Percentiles rank a stretch among this genome's conserved stretches.
These are phyloP conservation scores for Apeltes quadracus DNA, from an alignment of 2,113 vertebrate species.

Conservation along the genomic window DNA sequence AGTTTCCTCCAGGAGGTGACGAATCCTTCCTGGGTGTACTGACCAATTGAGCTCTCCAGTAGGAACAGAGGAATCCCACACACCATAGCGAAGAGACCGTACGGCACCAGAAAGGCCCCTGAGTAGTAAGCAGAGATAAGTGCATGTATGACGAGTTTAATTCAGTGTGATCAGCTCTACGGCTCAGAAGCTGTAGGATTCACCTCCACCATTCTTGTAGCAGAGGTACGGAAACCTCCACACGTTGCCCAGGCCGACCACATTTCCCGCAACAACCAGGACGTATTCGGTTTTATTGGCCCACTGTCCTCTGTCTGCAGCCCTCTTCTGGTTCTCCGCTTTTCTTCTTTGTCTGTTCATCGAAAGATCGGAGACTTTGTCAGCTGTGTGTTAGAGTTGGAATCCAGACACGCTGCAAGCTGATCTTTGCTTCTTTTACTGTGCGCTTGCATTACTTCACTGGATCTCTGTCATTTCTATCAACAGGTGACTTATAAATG, in stretches of 20 bases:
- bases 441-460: background rate
- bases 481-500: no score
- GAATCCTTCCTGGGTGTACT: constrained; percentile 61
- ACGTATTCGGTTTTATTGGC: constrained; percentile 38
- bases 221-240: constrained; percentile 52
- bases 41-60: constrained; percentile 44
- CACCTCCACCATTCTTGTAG: constrained; percentile 52
- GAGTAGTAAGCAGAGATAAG: background rate
- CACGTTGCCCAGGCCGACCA: constrained; percentile 41
- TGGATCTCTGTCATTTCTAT: no score
- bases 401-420: background rate
- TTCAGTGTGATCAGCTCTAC: background rate
- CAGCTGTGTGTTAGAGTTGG: background rate
- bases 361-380: background rate
- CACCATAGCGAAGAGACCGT: background rate
- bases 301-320: constrained; percentile 39
- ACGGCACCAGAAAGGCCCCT: constrained; percentile 9
- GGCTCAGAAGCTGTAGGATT: background rate
- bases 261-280: constrained; percentile 38
- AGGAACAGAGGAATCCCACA: constrained; percentile 18
- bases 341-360: constrained; percentile 5
- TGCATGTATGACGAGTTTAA: background rate
- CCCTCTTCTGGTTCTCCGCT: background rate
- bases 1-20: constrained; percentile 49
- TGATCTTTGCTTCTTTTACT: background rate